phyloP scores from a whole-genome alignment of 2,797 vertebrate species.

The Miichthys miiuy region DNA sequence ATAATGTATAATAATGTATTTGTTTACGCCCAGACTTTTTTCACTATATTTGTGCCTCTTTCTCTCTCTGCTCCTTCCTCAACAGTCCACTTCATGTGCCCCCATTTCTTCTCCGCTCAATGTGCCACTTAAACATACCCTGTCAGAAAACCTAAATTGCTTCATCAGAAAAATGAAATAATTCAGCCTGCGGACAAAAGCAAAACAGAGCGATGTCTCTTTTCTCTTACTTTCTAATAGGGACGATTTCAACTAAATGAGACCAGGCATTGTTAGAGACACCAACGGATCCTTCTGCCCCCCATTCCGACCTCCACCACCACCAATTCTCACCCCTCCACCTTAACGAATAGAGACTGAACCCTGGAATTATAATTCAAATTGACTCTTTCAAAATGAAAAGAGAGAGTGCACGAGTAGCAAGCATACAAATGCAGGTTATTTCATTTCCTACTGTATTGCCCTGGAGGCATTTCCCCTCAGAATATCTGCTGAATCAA shows the following conservation, averaged over 20 bases:
- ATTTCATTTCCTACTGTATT: conserved; percentile 65
- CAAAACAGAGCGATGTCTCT: conserved; percentile 13
- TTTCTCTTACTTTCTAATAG: conserved; percentile 47
- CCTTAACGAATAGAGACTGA: conserved; percentile 55
- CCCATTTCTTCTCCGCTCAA: conserved; percentile 1
- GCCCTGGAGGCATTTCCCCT: conserved; percentile 40
- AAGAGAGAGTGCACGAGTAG: conserved; percentile 32
- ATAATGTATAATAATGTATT: neutral
- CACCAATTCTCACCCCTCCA: conserved; percentile 24
- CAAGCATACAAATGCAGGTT: conserved; percentile 59
- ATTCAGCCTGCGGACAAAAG: conserved; percentile 31
- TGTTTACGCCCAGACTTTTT: neutral
- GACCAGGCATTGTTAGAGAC: conserved; percentile 50
- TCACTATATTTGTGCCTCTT: neutral
- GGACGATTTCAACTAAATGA: conserved; percentile 55
- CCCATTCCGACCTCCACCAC: conserved; percentile 19
- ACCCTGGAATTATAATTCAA: conserved; percentile 65
- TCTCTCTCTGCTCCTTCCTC: neutral
- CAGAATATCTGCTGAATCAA: conserved; percentile 47
- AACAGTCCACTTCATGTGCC: conserved; percentile 1
- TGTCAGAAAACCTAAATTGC: conserved; percentile 40
- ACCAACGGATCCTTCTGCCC: conserved; percentile 22
- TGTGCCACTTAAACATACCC: conserved; percentile 53
- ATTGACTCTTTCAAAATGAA: conserved; percentile 72
- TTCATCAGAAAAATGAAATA: conserved; percentile 41